Evolutionary conservation across 2,888 invertebrate genomes (phyloP).

Genomic region (Rhaphigaster nebulosa): DNA sequence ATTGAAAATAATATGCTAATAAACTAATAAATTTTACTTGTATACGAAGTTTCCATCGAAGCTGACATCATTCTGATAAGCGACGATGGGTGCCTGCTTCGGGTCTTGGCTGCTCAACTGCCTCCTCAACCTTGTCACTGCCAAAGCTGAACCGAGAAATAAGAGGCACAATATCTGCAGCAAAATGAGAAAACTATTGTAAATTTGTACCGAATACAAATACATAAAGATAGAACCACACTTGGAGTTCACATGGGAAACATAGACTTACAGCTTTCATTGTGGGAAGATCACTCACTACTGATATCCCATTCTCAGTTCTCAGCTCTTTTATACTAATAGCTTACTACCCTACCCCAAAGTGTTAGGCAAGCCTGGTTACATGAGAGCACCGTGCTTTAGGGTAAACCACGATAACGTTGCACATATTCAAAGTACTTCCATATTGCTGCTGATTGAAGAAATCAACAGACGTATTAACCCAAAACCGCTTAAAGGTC

Average conservation of each 20-base stretch:
- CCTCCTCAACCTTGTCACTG: background rate
- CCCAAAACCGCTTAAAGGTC: slow-evolving; percentile 47
- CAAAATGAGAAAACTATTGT: slow-evolving; percentile 24
- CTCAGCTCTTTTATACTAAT: slow-evolving; percentile 37
- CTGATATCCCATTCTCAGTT: background rate
- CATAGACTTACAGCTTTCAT: slow-evolving; percentile 25
- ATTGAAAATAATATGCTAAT: background rate
- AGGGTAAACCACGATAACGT: slow-evolving; percentile 17
- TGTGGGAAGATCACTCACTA: background rate
- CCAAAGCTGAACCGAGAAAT: background rate
- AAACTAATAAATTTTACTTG: slow-evolving; percentile 69
- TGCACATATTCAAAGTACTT: background rate
- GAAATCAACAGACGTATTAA: background rate
- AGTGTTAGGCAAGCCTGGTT: background rate
- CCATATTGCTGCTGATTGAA: slow-evolving; percentile 47
- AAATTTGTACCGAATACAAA: background rate
- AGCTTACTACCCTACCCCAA: background rate
- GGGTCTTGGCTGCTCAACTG: slow-evolving; percentile 24
- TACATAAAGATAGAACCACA: background rate
- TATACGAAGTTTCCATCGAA: slow-evolving; percentile 77
- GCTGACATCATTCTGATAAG: slow-evolving; percentile 75
- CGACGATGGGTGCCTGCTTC: slow-evolving; percentile 73
- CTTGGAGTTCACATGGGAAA: background rate
- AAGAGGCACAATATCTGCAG: background rate
- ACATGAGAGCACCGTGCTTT: slow-evolving; percentile 10